Evolutionary conservation across 2,113 vertebrate species (phyloP).

Genomic region (Motacilla alba): DNA sequence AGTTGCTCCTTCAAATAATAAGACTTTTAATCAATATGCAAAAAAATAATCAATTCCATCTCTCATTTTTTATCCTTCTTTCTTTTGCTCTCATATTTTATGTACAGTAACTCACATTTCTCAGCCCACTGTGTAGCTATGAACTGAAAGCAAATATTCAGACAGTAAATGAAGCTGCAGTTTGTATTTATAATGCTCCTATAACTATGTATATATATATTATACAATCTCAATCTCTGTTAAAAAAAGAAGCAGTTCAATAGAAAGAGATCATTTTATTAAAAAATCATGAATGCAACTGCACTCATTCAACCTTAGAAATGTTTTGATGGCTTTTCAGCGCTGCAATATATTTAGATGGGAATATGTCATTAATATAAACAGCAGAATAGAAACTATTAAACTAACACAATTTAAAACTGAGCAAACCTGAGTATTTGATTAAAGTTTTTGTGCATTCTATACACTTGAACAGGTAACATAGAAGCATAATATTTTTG

Average conservation of each 20-base stretch:
- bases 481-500: conserved; percentile 74
- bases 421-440: conserved; percentile 96
- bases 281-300: conserved; percentile 83
- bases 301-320: conserved; percentile 97
- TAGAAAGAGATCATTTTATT: conserved; percentile 92
- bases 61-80: conserved; percentile 47
- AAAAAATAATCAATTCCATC: conserved; percentile 42
- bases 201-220: conserved; percentile 45
- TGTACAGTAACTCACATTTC: conserved; percentile 37
- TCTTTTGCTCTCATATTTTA: conserved; percentile 43
- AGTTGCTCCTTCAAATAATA: conserved; percentile 35
- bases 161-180: conserved; percentile 36
- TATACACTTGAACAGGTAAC: conserved; percentile 83
- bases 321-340: conserved; percentile 91
- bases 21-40: conserved; percentile 38
- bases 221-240: conserved; percentile 52
- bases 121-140: conserved; percentile 12
- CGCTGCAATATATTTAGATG: conserved; percentile 90
- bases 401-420: conserved; percentile 97
- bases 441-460: conserved; percentile 97
- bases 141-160: conserved; percentile 54
- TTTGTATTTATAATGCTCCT: conserved; percentile 49
- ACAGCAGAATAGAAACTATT: conserved; percentile 96
- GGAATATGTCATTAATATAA: conserved; percentile 96
- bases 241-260: conserved; percentile 71